Base-by-base conservation (phyloP, 2,888 invertebrate genomes). In the Troides oblongomaculatus region DNA sequence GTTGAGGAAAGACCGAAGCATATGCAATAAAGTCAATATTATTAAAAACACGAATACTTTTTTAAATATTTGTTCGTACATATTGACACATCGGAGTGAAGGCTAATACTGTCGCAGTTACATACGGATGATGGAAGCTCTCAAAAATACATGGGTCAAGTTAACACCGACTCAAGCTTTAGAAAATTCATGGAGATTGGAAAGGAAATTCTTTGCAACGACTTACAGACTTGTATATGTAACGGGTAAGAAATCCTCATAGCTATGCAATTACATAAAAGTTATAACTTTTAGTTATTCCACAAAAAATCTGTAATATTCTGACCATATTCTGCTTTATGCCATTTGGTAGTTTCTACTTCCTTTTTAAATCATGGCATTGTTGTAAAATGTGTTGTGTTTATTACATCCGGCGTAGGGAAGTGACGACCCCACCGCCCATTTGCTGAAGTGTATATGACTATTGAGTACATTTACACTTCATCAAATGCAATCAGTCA, bases 171-270 rank as follows among this genome's bases (percentile, higher is more conserved):
- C 89, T 14, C 82, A 81, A 72, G 87, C 89, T 30, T 70, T 90
- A 66, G 81, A 85, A 30, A 75, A 81, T 36, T 84, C 86, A 4
- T 86, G 86, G 67, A 88, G 89, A 72, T 78, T 83, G 69, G 90
- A 91, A 75, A 85, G 77, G 10, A 76, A 79, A 56, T 91, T 91
- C 79, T 92, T 89, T 74, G 89, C 85, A 67, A 82, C 84, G 0
- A 80, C 86, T 3, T 89, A 90, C 72, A 81, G 90, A 57, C 79
- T 87, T 3, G 75, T 80, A 25, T 90, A 89, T 73, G 66, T 89
- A 50, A 77, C 82, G 80, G 91, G 90, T 90, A 82, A 76, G 50
- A 50, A 65, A 58, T 66, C 17, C 58, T 25, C 46, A 64, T 64
- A 23, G n/a, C 2, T 36, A 3, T 36, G 2, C 4, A 36, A 18